Evolutionary conservation across 2,888 invertebrate species (phyloP).

Genomic region (Bembecia ichneumoniformis): DNA sequence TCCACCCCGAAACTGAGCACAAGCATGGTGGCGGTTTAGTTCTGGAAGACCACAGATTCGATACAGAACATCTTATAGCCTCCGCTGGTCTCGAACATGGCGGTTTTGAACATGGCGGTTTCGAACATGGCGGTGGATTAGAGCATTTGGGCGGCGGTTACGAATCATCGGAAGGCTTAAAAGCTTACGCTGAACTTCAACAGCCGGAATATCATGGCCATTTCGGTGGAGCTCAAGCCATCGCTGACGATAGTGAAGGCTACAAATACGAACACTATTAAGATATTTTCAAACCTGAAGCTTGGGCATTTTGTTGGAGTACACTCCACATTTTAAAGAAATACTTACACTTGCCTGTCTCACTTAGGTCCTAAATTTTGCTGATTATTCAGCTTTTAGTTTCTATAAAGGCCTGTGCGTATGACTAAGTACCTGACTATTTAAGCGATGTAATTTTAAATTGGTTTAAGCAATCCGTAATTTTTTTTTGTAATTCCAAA

Average conservation of each 20-base stretch:
- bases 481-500: slow-evolving; percentile 20
- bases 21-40: slow-evolving; percentile 72
- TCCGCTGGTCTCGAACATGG: slow-evolving; percentile 25
- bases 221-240: slow-evolving; percentile 35
- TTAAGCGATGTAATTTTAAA: slow-evolving; percentile 36
- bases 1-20: slow-evolving; percentile 75
- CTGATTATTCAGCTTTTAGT: slow-evolving; percentile 27
- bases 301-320: slow-evolving; percentile 6
- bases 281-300: slow-evolving; percentile 25
- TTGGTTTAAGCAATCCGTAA: slow-evolving; percentile 32
- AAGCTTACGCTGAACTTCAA: slow-evolving; percentile 45
- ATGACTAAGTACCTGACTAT: slow-evolving; percentile 47
- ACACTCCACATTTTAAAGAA: background rate
- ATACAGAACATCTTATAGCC: slow-evolving; percentile 43
- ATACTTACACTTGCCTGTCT: slow-evolving; percentile 47
- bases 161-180: slow-evolving; percentile 47
- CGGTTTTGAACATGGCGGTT: slow-evolving; percentile 30
- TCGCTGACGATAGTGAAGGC: slow-evolving; percentile 44
- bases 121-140: slow-evolving; percentile 26
- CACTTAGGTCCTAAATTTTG: slow-evolving; percentile 19
- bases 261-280: slow-evolving; percentile 58
- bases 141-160: slow-evolving; percentile 30
- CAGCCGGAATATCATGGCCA: slow-evolving; percentile 44
- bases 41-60: slow-evolving; percentile 70
- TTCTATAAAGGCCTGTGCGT: slow-evolving; percentile 21